Base-by-base conservation (phyloP, 2,888 invertebrate genomes). In the Amblyjoppa proteus region DNA sequence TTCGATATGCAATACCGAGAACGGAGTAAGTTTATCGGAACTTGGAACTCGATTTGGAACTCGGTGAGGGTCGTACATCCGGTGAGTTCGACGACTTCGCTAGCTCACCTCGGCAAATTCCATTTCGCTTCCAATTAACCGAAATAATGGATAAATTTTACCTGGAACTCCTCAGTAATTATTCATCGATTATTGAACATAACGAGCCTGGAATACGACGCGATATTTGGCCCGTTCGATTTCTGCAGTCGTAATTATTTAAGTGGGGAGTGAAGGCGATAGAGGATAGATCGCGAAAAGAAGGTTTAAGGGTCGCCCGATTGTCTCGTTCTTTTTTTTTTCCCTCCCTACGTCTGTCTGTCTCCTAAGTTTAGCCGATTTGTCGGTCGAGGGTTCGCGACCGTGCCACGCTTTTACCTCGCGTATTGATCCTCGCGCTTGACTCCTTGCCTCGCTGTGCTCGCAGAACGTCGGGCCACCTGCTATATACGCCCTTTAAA, bases 401-500 rank as follows among this genome's bases (percentile, higher is more conserved):
- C 89, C 90, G 89, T 90, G 89, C 90, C 88, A 90, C 83, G 89
- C 90, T 92, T 91, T 91, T 88, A 90, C 88, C 87, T 81, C 82
- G 80, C 86, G 88, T 88, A 88, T 88, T 88, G 88, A 88, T 88
- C 64, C 87, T 87, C 68, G 70, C 53, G 81, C 81, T 77, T 84
- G 84, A 80, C 85, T 87, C 86, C 84, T 83, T 84, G 77, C 83
- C 86, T 81, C 82, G 66, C 84, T 73, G 41, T 74, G 51, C 64
- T 71, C 85, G 64, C 80, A 7, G 53, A 53, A 58, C 45, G 69
- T 74, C 66, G 58, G 66, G 70, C 49, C 31, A 51, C 70, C 66
- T 75, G 70, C 76, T 78, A 71, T 85, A 53, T 34, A 74, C 49
- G 56, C 49, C 88, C 88, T 87, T 88, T 88, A 83, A 81, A 56